phyloP scores from a whole-genome alignment of 2,797 vertebrate genomes.

The Sebastolobus alascanus region DNA sequence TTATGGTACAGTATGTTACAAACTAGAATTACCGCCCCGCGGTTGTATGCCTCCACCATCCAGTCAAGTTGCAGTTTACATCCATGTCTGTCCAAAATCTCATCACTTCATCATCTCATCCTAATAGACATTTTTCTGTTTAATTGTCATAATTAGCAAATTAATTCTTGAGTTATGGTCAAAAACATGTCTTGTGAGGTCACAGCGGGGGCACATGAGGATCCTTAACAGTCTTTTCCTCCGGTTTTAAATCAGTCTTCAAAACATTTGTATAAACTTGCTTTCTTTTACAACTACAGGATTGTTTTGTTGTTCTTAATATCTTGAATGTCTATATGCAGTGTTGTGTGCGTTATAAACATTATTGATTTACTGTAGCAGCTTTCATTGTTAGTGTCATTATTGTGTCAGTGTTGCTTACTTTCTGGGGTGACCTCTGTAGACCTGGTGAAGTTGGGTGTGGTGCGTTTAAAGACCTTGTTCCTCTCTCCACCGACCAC shows the following conservation, averaged over 20 bases:
- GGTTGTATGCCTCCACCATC: no score
- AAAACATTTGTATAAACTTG: background rate
- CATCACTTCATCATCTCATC: no score
- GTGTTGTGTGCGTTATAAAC: background rate
- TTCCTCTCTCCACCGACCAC: constrained; percentile 96
- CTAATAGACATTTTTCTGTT: no score
- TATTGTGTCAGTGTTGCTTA: constrained; percentile 69
- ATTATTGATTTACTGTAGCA: background rate
- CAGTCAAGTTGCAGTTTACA: no score
- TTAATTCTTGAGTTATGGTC: no score
- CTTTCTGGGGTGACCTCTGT: constrained; percentile 93
- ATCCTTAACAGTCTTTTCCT: no score
- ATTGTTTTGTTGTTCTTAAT: background rate
- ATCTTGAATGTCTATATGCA: background rate
- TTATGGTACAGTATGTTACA: no score
- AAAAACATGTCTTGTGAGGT: no score
- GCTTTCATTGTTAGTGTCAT: background rate
- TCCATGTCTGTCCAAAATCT: no score
- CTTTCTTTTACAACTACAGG: background rate
- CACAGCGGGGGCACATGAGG: background rate
- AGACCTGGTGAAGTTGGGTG: constrained; percentile 94
- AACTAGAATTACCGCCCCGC: no score
- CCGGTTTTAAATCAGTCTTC: background rate
- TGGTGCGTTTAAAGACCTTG: constrained; percentile 96
- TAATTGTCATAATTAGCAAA: no score